These are phyloP conservation scores for Xylocampa areola DNA, from an alignment of 2,888 invertebrate genomes.

Conservation along the genomic window DNA sequence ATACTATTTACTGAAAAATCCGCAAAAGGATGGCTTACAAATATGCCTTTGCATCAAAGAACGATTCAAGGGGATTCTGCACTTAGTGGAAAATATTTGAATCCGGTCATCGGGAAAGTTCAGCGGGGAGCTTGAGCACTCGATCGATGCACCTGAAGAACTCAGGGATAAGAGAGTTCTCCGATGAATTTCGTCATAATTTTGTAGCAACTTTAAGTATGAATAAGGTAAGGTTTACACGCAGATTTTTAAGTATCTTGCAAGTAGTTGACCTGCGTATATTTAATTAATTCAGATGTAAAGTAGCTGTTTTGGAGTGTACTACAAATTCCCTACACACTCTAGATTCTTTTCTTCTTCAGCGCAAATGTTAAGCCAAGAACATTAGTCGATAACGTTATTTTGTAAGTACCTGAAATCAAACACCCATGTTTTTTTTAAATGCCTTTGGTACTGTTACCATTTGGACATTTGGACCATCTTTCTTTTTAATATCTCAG, in stretches of 20 bases:
- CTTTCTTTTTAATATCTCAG: too few species aligned
- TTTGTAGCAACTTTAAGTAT: slow-evolving; percentile 50
- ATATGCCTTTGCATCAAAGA: slow-evolving; percentile 73
- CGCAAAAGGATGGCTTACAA: slow-evolving; percentile 64
- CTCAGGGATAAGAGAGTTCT: slow-evolving; percentile 62
- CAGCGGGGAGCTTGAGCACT: slow-evolving; percentile 59
- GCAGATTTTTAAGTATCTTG: background rate
- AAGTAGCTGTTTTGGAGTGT: too few species aligned
- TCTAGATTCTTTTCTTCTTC: too few species aligned
- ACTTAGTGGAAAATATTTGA: slow-evolving; percentile 82
- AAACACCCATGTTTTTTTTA: too few species aligned
- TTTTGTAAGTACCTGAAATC: too few species aligned
- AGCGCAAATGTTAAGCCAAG: too few species aligned
- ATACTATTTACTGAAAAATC: slow-evolving; percentile 68
- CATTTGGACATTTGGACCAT: too few species aligned
- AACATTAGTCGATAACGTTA: too few species aligned
- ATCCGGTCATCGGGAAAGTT: slow-evolving; percentile 75
- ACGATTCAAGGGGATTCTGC: slow-evolving; percentile 69
- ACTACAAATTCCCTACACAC: too few species aligned
- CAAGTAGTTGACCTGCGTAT: too few species aligned
- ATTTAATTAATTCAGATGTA: too few species aligned
- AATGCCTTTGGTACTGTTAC: too few species aligned
- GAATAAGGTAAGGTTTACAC: slow-evolving; percentile 16
- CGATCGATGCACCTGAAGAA: slow-evolving; percentile 73
- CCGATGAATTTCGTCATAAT: slow-evolving; percentile 70